phyloP scores from a whole-genome alignment of 2,113 vertebrate species.

The Tiliqua scincoides region DNA sequence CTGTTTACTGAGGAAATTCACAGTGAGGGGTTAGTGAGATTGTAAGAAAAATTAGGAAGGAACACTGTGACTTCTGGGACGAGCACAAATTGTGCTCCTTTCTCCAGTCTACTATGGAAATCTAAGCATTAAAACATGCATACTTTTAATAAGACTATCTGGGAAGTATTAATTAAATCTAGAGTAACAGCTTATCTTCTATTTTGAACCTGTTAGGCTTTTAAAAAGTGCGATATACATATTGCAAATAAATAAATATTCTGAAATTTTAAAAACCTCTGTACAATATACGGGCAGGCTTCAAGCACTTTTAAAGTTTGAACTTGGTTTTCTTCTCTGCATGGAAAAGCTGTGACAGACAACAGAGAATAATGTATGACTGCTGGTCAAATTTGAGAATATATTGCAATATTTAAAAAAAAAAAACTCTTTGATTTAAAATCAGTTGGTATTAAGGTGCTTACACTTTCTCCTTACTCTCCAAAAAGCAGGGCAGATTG shows the following conservation, averaged over 20 bases:
- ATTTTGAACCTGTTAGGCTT: no score
- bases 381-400: conserved; percentile 41
- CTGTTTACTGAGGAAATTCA: conserved; percentile 80
- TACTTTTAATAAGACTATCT: conserved; percentile 27
- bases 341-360: conserved; percentile 45
- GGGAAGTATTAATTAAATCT: conserved; percentile 34
- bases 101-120: neutral
- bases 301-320: conserved; percentile 42
- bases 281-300: conserved; percentile 47
- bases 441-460: no score
- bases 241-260: no score
- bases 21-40: conserved; percentile 60
- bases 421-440: no score
- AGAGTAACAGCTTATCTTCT: neutral
- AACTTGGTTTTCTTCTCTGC: conserved; percentile 36
- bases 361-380: conserved; percentile 43
- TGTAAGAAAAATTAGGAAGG: conserved; percentile 64
- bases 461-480: no score
- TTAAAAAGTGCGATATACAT: no score
- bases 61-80: neutral
- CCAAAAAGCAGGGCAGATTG: no score
- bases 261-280: neutral
- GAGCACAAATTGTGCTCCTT: accelerated
- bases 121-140: conserved; percentile 35
- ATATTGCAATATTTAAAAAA: conserved; percentile 36